Percentiles rank a stretch among this genome's conserved stretches.
Evolutionary conservation across 1,140 invertebrate species (phyloP).

Genomic region (Penaeus japonicus): DNA sequence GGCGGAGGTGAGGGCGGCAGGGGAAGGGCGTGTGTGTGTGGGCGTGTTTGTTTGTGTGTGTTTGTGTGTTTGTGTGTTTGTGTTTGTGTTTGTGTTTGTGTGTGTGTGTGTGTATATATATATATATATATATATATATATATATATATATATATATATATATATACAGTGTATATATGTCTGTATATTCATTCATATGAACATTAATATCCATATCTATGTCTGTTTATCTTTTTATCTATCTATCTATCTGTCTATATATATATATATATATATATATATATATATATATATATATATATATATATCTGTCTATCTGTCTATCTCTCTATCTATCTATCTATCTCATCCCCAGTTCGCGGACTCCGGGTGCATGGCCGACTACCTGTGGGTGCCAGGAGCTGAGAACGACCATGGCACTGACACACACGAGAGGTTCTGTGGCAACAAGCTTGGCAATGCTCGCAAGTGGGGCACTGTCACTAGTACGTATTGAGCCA

Average conservation of each 20-base stretch:
- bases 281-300: constrained; percentile 15
- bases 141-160: neutral
- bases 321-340: too few species aligned
- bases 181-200: neutral
- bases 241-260: neutral
- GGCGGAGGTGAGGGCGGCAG: neutral
- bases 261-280: neutral
- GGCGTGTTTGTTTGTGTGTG: neutral
- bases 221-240: neutral
- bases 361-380: constrained; percentile 50
- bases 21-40: neutral
- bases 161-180: neutral
- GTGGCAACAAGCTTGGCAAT: constrained; percentile 48
- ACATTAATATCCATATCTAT: neutral
- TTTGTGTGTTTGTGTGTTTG: neutral
- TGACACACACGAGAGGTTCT: constrained; percentile 36
- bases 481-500: constrained; percentile 10
- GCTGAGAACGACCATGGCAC: constrained; percentile 32
- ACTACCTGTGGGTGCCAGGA: constrained; percentile 49
- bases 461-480: constrained; percentile 47
- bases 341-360: neutral
- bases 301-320: too few species aligned
- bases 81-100: neutral
- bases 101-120: too few species aligned
- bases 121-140: too few species aligned